Percentiles rank a stretch among this genome's conserved stretches.
Evolutionary conservation across 1,140 invertebrate species (phyloP).

Genomic region (Drosophila subobscura): DNA sequence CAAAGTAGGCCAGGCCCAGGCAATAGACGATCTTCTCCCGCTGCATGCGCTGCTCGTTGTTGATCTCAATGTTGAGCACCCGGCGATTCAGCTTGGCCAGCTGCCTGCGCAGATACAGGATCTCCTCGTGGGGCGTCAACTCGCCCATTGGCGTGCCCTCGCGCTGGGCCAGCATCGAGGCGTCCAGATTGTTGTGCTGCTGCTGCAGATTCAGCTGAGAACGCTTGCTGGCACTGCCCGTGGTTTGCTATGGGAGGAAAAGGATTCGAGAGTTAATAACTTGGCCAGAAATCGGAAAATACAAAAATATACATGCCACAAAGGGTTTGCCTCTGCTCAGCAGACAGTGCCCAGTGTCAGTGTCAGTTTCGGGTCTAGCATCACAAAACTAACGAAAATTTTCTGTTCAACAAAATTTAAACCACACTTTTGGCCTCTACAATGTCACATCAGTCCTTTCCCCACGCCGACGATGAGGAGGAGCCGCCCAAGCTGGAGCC

Average conservation of each 20-base stretch:
- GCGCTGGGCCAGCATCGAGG: slow-evolving; percentile 83
- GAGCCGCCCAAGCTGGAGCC: slow-evolving; percentile 56
- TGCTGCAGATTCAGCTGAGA: slow-evolving; percentile 57
- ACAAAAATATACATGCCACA: too few relatives aligned
- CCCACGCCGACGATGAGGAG: slow-evolving; percentile 30
- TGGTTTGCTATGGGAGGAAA: slow-evolving; percentile 55
- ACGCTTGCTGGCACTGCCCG: slow-evolving; percentile 76
- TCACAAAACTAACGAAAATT: slow-evolving; percentile 1
- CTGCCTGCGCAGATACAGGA: slow-evolving; percentile 91
- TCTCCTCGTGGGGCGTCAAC: slow-evolving; percentile 89
- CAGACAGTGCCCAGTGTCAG: not conserved
- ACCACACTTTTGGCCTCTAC: not conserved
- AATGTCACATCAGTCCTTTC: slow-evolving; percentile 46
- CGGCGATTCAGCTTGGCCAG: slow-evolving; percentile 93
- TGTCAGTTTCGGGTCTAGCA: not conserved
- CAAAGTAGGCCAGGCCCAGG: slow-evolving; percentile 91
- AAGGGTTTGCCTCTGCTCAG: too few relatives aligned
- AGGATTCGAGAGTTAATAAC: not conserved
- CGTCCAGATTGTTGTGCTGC: slow-evolving; percentile 63
- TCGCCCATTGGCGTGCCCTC: slow-evolving; percentile 88
- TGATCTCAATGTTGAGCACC: slow-evolving; percentile 92
- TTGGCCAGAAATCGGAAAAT: not conserved
- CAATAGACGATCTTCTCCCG: slow-evolving; percentile 92
- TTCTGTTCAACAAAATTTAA: slow-evolving; percentile 8
- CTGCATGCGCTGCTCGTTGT: slow-evolving; percentile 91